A percentile compares a stretch with the other conserved stretches of the same genome.
Evolutionary conservation across 1,140 invertebrate genomes (phyloP).

Genomic region (Orius insidiosus): DNA sequence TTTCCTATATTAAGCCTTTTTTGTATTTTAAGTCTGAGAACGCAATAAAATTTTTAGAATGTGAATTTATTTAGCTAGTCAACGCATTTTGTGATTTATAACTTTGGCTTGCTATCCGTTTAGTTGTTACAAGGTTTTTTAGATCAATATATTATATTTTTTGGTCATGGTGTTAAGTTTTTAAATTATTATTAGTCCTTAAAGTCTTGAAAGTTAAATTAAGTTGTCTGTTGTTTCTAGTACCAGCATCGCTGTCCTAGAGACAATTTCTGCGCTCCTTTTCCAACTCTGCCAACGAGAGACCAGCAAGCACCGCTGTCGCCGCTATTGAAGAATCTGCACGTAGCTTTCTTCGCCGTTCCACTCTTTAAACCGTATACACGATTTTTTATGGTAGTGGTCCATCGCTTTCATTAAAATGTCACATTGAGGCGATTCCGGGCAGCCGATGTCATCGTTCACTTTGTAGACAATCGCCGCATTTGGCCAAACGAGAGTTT

Average conservation of each 20-base stretch:
- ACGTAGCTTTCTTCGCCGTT: conserved; percentile 21
- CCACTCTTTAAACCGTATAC: conserved; percentile 24
- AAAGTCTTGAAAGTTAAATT: too few relatives aligned
- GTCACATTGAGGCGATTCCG: conserved; percentile 22
- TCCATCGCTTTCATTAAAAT: conserved; percentile 24
- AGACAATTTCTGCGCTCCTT: conserved; percentile 23
- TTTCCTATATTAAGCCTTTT: too few relatives aligned
- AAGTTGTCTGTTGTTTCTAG: background rate
- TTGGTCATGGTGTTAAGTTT: too few relatives aligned
- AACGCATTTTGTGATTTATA: too few relatives aligned
- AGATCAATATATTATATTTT: too few relatives aligned
- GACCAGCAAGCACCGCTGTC: conserved; percentile 26
- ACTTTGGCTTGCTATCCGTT: too few relatives aligned
- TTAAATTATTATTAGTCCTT: too few relatives aligned
- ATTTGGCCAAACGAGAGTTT: conserved; percentile 20
- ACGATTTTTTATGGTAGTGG: conserved; percentile 22
- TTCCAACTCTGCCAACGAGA: conserved; percentile 23
- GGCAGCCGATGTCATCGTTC: conserved; percentile 22
- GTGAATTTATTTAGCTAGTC: too few relatives aligned
- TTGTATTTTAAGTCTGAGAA: too few relatives aligned
- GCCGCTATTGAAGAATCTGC: conserved; percentile 21
- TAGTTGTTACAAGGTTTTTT: too few relatives aligned
- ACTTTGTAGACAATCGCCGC: conserved; percentile 21
- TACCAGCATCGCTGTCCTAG: conserved; percentile 25
- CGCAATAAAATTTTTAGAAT: too few relatives aligned